A percentile compares a stretch with the other conserved stretches of the same genome.
phyloP scores from a whole-genome alignment of 2,888 invertebrate species.

The Nasonia oneida region DNA sequence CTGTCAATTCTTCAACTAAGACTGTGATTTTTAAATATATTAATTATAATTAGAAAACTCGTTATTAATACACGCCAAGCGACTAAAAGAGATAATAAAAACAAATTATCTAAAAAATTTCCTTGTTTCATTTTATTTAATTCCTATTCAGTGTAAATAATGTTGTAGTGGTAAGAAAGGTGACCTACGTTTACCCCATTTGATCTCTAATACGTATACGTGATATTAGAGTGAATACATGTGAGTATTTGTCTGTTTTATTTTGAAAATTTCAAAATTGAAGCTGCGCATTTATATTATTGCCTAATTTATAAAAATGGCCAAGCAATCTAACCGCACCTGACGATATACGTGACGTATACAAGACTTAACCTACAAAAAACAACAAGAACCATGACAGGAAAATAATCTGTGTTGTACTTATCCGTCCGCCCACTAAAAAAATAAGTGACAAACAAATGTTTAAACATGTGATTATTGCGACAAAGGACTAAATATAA shows the following conservation, averaged over 20 bases:
- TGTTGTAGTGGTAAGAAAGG: too few species aligned
- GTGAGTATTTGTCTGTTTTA: neutral
- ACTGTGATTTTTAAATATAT: conserved; percentile 79
- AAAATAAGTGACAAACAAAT: neutral
- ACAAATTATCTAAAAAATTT: conserved; percentile 61
- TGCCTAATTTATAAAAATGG: neutral
- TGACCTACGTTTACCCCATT: too few species aligned
- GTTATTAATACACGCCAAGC: conserved; percentile 76
- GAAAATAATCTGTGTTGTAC: neutral
- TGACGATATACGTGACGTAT: neutral
- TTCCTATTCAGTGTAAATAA: neutral
- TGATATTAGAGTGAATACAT: neutral
- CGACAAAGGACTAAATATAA: conserved; percentile 5
- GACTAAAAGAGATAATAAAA: conserved; percentile 75
- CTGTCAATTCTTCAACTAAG: conserved; percentile 79
- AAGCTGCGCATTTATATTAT: too few species aligned
- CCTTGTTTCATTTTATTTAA: conserved; percentile 16
- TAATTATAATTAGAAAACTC: conserved; percentile 76
- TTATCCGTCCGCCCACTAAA: neutral
- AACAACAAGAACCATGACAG: neutral
- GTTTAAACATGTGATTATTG: conserved; percentile 29
- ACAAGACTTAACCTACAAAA: neutral
- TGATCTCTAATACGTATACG: neutral
- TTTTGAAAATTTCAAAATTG: neutral
- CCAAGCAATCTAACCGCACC: neutral